Conservation (phyloP, 1,140 invertebrate genomes). For the Neodiprion fabricii region DNA sequence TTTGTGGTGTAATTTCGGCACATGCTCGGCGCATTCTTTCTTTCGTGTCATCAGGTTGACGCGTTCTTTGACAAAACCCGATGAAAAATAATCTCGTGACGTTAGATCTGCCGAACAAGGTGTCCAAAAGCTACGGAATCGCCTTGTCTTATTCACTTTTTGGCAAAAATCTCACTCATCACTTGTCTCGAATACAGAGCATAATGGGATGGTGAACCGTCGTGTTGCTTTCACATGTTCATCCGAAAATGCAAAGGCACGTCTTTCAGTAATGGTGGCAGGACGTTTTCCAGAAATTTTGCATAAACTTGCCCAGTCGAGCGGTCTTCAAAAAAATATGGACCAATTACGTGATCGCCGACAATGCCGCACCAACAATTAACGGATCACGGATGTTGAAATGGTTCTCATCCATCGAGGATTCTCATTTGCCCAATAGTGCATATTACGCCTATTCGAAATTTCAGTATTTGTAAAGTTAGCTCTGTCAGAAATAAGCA, state of each 20-base stretch:
- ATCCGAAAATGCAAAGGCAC: conserved; percentile 20
- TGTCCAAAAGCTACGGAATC: conserved; percentile 28
- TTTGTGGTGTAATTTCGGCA: too few species aligned
- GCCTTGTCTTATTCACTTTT: conserved; percentile 33
- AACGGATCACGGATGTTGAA: conserved; percentile 18
- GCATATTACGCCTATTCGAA: neutral
- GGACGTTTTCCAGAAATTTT: conserved; percentile 29
- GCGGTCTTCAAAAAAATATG: conserved; percentile 18
- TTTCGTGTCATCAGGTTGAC: conserved; percentile 10
- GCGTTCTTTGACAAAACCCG: neutral
- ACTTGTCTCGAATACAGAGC: conserved; percentile 11
- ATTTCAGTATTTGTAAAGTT: neutral
- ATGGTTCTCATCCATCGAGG: neutral
- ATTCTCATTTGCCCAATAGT: neutral
- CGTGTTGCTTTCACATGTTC: neutral
- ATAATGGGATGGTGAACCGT: too few species aligned
- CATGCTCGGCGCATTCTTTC: neutral
- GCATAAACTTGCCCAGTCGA: conserved; percentile 16
- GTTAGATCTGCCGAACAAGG: conserved; percentile 41
- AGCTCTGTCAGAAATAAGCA: neutral
- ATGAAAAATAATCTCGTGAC: conserved; percentile 22
- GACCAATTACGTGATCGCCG: conserved; percentile 19
- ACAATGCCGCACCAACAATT: conserved; percentile 21
- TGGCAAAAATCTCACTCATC: conserved; percentile 14
- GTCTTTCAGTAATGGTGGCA: conserved; percentile 35